Base-by-base conservation (phyloP, 2,888 invertebrate genomes). In the Spodoptera picta region DNA sequence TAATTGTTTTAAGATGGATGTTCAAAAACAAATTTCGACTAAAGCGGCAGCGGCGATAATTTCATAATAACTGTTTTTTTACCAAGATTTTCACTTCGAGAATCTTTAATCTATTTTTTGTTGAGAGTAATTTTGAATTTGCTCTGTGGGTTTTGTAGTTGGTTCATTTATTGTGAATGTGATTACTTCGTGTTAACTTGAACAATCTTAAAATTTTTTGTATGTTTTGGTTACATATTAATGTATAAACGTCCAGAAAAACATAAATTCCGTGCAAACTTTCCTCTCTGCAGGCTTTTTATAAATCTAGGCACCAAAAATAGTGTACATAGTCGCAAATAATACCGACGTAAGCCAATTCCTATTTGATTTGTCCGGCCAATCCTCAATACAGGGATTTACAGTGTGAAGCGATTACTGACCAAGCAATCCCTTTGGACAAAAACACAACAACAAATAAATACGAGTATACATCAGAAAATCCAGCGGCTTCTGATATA, bases 401-500 rank as follows among this genome's bases (percentile, higher is more conserved):
- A 59, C 59, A 72, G 53, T 55, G 50, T 46, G 54, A 70, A 75
- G 19, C 65, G 56, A 70, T 71, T 63, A 75, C 73, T 56, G 59
- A 47, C 65, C 73, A 60, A 71, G 60, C 53, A 46, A 75, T 63
- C 54, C 57, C 27, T 52, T 51, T 23, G 52, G 48, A 41, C 49
- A 60, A 65, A 60, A 50, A 59, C 42, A 58, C 62, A 58, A 65
- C 62, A 58, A 65, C 68, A 73, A 74, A 70, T 65, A 60, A 69
- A 68, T 59, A 49, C 62, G 50, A 52, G 31, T 41, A 50, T 71
- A 12, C 58, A 72, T 76, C 63, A 66, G 72, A 70, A 77, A 75
- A 75, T 63, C 59, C 53, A 48, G 71, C 53, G 64, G 65, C 78
- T 73, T 71, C 75, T 77, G 63, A 79, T 79, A 76, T 77, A 81